Evolutionary conservation across 2,113 vertebrate genomes (phyloP).

Genomic region (Eptatretus burgeri): DNA sequence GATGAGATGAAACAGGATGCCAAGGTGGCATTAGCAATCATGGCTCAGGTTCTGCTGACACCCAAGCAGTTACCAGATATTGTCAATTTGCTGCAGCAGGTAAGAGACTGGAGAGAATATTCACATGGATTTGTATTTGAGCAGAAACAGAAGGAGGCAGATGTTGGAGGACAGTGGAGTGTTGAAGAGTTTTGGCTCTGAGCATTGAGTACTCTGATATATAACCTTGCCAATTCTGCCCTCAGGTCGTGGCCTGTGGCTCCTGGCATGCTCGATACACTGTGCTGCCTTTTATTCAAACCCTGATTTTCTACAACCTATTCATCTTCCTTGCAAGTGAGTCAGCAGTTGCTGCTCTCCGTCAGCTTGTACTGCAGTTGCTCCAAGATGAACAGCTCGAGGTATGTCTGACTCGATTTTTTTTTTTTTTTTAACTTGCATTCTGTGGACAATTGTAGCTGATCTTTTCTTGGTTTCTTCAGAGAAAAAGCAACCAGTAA

Average conservation of each 20-base stretch:
- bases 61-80: constrained; percentile 72
- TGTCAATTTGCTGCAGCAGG: constrained; percentile 53
- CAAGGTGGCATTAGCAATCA: constrained; percentile 67
- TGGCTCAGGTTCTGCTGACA: constrained; percentile 87
- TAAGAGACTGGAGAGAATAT: constrained; percentile 12
- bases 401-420: constrained; percentile 24
- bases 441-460: no score
- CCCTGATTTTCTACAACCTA: constrained; percentile 94
- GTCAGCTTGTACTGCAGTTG: constrained; percentile 40
- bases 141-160: no score
- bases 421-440: no score
- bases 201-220: no score
- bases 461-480: no score
- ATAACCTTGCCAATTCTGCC: constrained; percentile 7
- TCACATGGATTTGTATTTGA: no score
- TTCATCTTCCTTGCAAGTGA: constrained; percentile 65
- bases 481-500: no score
- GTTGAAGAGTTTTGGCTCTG: no score
- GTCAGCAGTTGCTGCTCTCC: constrained; percentile 34
- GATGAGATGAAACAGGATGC: constrained; percentile 91
- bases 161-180: no score
- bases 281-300: constrained; percentile 78
- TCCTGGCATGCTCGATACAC: constrained; percentile 90
- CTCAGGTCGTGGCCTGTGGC: constrained; percentile 56
- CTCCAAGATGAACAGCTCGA: constrained; percentile 82